phyloP scores from a whole-genome alignment of 2,113 vertebrate species.

The Dunckerocampus dactyliophorus region DNA sequence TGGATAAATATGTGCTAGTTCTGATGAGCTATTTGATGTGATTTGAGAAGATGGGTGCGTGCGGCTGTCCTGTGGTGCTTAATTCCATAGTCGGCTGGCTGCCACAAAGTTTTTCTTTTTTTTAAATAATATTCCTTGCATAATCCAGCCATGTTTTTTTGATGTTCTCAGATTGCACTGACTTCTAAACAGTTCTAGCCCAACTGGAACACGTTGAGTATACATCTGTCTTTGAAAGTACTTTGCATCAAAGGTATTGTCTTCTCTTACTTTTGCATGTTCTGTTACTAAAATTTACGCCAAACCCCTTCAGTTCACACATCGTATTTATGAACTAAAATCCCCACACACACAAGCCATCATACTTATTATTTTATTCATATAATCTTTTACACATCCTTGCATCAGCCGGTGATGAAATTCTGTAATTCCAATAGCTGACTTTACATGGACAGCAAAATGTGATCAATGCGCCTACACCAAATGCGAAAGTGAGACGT shows the following conservation, averaged over 20 bases:
- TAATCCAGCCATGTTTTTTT: conserved; percentile 3
- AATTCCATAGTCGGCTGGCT: conserved; percentile 41
- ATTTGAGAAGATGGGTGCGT: conserved; percentile 48
- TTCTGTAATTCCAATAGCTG: background rate
- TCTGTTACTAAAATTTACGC: background rate
- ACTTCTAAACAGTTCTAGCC: conserved; percentile 21
- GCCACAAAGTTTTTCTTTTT: conserved; percentile 12
- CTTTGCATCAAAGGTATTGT: background rate
- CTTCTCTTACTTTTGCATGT: background rate
- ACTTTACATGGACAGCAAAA: background rate
- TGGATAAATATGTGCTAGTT: conserved; percentile 38
- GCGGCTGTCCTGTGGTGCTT: conserved; percentile 40
- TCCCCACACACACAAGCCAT: too few relatives aligned
- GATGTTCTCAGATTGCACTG: conserved; percentile 9
- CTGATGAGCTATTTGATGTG: conserved; percentile 46
- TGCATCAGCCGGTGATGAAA: background rate
- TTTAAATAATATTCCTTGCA: background rate
- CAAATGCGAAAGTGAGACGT: too few relatives aligned
- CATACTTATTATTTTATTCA: too few relatives aligned
- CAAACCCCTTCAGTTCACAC: background rate
- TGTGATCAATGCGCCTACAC: too few relatives aligned
- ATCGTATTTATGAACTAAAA: background rate
- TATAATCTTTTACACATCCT: background rate
- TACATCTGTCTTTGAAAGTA: background rate
- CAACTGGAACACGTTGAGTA: background rate